A percentile compares a stretch with the other conserved stretches of the same genome.
Evolutionary conservation across 2,888 invertebrate species (phyloP).

Genomic region (Erannis defoliaria): DNA sequence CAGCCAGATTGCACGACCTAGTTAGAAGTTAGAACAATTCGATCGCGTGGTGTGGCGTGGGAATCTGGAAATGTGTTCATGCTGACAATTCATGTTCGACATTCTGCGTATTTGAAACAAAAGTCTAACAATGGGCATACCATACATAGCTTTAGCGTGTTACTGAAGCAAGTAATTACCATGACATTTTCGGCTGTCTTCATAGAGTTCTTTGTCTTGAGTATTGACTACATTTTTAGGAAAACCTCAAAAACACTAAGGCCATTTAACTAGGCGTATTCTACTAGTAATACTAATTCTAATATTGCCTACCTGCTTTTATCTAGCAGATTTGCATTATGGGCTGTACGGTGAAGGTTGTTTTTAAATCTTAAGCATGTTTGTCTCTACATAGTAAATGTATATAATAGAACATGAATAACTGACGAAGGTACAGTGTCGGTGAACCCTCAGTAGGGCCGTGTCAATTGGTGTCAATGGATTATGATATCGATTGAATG

Average conservation of each 20-base stretch:
- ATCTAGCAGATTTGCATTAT: neutral
- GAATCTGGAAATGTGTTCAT: slow-evolving; percentile 43
- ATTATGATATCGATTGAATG: slow-evolving; percentile 50
- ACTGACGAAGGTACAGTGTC: slow-evolving; percentile 50
- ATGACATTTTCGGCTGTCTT: neutral
- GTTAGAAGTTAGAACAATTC: slow-evolving; percentile 31
- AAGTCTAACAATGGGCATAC: slow-evolving; percentile 1
- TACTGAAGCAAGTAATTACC: neutral
- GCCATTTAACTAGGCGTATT: neutral
- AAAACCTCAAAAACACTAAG: no score
- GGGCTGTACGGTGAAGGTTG: neutral
- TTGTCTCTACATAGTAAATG: slow-evolving; percentile 4
- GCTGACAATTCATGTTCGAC: slow-evolving; percentile 27
- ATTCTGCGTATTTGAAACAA: slow-evolving; percentile 10
- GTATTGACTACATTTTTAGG: no score
- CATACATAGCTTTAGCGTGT: neutral
- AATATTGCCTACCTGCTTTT: neutral
- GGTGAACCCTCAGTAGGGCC: slow-evolving; percentile 51
- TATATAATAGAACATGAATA: slow-evolving; percentile 54
- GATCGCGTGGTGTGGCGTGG: slow-evolving; percentile 42
- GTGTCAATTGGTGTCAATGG: slow-evolving; percentile 58
- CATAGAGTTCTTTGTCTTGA: no score
- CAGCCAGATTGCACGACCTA: slow-evolving; percentile 21
- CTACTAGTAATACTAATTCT: no score
- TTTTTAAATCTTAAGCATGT: neutral